Evolutionary conservation across 2,113 vertebrate genomes (phyloP).

Genomic region (Hippocampus mohnikei): DNA sequence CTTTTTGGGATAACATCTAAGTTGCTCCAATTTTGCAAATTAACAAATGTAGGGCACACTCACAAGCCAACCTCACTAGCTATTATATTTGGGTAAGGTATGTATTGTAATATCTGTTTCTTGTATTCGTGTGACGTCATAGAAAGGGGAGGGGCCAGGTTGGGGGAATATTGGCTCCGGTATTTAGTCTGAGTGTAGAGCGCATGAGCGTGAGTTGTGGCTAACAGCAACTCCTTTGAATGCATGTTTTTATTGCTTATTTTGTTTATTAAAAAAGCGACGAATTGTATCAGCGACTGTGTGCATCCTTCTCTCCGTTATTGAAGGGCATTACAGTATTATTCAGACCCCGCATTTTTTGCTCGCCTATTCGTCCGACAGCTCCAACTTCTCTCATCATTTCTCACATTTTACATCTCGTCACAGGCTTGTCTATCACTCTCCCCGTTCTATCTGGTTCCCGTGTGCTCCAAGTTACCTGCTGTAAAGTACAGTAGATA

Average conservation of each 20-base stretch:
- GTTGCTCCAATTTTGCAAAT: constrained; percentile 26
- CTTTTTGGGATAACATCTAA: not conserved
- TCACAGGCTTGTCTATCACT: not conserved
- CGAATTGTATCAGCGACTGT: too few species aligned
- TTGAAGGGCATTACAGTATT: too few species aligned
- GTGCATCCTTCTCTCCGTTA: too few species aligned
- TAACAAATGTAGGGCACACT: constrained; percentile 39
- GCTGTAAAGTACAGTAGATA: constrained; percentile 49
- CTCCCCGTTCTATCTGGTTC: constrained; percentile 19
- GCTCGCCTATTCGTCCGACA: constrained; percentile 12
- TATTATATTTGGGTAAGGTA: constrained; percentile 52
- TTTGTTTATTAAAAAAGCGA: too few species aligned
- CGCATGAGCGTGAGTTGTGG: too few species aligned
- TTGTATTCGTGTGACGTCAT: too few species aligned
- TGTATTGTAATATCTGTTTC: too few species aligned
- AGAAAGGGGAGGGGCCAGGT: too few species aligned
- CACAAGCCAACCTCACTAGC: constrained; percentile 17
- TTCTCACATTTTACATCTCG: constrained; percentile 13
- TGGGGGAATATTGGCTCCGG: too few species aligned
- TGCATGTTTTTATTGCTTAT: too few species aligned
- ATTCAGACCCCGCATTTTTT: constrained; percentile 43
- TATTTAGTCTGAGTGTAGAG: too few species aligned
- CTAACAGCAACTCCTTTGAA: too few species aligned
- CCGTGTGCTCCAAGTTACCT: constrained; percentile 38
- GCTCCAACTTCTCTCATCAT: constrained; percentile 7